A percentile compares a stretch with the other conserved stretches of the same genome.
Evolutionary conservation across 2,797 vertebrate species (phyloP).

Genomic region (Delichon dasypus): DNA sequence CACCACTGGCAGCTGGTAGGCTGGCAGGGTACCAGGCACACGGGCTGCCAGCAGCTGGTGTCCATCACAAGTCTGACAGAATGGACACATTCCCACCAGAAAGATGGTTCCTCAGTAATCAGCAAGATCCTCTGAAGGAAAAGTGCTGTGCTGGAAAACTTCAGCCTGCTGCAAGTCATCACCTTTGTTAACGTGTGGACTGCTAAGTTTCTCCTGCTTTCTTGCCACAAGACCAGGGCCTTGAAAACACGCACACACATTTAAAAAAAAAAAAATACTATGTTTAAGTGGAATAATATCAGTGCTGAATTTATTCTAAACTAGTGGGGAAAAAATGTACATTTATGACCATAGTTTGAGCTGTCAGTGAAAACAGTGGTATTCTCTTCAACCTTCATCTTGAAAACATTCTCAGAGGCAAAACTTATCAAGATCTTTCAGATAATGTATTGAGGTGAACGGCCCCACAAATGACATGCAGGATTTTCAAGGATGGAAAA

Average conservation of each 20-base stretch:
- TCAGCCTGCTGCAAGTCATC: not conserved
- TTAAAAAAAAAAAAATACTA: too few species aligned
- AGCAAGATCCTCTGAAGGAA: not conserved
- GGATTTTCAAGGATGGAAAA: not conserved
- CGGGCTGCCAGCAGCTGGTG: not conserved
- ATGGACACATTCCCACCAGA: not conserved
- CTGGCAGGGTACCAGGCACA: not conserved
- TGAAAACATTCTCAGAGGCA: not conserved
- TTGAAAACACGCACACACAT: not conserved
- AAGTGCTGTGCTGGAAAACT: not conserved
- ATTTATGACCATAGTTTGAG: not conserved
- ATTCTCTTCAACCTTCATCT: not conserved
- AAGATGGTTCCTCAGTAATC: not conserved
- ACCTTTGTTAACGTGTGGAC: not conserved
- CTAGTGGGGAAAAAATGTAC: not conserved
- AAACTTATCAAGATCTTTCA: not conserved
- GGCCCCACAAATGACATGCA: fast-evolving
- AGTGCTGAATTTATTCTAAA: not conserved
- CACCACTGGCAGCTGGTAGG: not conserved
- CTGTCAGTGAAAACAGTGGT: not conserved
- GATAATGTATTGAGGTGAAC: not conserved
- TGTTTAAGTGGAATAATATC: not conserved
- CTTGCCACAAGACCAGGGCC: not conserved
- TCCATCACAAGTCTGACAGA: not conserved
- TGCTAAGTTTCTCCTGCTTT: not conserved